Conservation (phyloP, 2,797 vertebrate genomes). For the Platyrinchus mystaceus region DNA sequence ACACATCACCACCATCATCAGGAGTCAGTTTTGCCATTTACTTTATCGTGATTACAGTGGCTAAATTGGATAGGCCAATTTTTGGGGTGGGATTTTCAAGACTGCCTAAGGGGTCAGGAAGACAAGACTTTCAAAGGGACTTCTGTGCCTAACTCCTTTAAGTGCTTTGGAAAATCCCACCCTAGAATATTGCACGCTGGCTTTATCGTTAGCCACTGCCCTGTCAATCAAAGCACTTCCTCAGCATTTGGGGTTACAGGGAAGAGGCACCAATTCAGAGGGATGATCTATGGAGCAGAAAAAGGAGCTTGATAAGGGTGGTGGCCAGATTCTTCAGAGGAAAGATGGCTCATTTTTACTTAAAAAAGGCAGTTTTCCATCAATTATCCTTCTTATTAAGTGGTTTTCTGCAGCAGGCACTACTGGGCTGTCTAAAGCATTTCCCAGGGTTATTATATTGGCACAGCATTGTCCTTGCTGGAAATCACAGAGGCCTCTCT, state of each 20-base stretch:
- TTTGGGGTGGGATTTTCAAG: slow-evolving; percentile 61
- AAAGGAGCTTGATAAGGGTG: neutral
- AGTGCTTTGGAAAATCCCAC: slow-evolving; percentile 68
- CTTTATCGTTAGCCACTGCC: slow-evolving; percentile 22
- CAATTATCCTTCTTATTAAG: neutral
- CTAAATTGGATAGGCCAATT: slow-evolving; percentile 58
- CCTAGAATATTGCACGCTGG: slow-evolving; percentile 55
- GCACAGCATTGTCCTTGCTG: neutral
- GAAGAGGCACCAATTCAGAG: neutral
- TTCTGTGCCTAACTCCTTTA: slow-evolving; percentile 67
- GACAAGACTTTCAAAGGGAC: slow-evolving; percentile 67
- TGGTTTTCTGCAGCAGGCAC: neutral
- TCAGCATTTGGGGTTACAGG: neutral
- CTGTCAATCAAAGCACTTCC: slow-evolving; percentile 47
- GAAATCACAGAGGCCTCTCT: neutral
- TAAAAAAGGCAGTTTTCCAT: neutral
- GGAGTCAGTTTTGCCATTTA: slow-evolving; percentile 29
- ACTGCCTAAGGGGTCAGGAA: slow-evolving; percentile 61
- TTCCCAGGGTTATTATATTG: neutral
- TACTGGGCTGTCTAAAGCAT: neutral
- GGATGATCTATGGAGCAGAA: neutral
- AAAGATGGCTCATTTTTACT: neutral
- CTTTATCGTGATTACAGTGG: neutral
- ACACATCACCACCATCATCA: slow-evolving; percentile 33
- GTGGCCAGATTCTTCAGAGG: neutral